Conservation (phyloP, 1,140 invertebrate species). For the Lerema accius region DNA sequence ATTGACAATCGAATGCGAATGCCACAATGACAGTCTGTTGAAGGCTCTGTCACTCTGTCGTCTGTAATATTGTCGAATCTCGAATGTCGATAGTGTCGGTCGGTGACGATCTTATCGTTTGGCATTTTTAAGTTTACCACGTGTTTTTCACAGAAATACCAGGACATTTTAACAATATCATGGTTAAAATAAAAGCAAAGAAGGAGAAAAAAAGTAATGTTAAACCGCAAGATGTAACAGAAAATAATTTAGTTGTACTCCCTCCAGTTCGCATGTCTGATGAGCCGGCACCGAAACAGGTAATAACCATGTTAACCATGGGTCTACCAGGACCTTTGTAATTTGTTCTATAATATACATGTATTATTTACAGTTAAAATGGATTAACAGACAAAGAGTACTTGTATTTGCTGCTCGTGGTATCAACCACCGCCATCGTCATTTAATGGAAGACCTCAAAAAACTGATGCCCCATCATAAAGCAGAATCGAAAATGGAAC, state of each 20-base stretch:
- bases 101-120: too few species aligned
- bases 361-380: slow-evolving; percentile 87
- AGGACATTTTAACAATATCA: slow-evolving; percentile 38
- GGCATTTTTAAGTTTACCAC: slow-evolving; percentile 24
- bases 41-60: too few species aligned
- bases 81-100: too few species aligned
- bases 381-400: slow-evolving; percentile 97
- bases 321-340: too few species aligned
- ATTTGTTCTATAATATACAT: too few species aligned
- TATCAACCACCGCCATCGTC: slow-evolving; percentile 94
- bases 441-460: slow-evolving; percentile 97
- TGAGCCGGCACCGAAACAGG: slow-evolving; percentile 69
- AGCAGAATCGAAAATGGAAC: slow-evolving; percentile 94
- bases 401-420: slow-evolving; percentile 96
- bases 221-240: slow-evolving; percentile 41
- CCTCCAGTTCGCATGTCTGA: slow-evolving; percentile 72
- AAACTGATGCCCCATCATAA: slow-evolving; percentile 97
- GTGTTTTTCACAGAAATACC: slow-evolving; percentile 37
- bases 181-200: slow-evolving; percentile 66
- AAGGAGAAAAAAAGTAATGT: slow-evolving; percentile 48
- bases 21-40: too few species aligned
- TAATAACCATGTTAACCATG: too few species aligned
- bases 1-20: too few species aligned
- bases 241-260: slow-evolving; percentile 63
- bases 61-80: too few species aligned